phyloP scores from a whole-genome alignment of 2,113 vertebrate species.

The Elgaria multicarinata region DNA sequence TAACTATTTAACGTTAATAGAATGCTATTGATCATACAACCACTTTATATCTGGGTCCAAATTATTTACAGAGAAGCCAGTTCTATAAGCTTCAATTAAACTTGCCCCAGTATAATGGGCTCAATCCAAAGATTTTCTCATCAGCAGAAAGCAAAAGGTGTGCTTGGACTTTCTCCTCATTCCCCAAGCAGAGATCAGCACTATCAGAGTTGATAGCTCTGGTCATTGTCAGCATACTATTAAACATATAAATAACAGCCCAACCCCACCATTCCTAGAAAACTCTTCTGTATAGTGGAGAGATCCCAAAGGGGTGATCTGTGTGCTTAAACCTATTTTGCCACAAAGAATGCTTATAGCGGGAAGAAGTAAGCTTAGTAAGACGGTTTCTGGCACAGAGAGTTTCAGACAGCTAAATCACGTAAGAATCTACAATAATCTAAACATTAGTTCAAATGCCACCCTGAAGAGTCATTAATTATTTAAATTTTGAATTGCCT shows the following conservation, averaged over 20 bases:
- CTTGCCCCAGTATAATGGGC: background rate
- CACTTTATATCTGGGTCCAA: background rate
- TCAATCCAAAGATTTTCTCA: background rate
- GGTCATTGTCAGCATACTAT: background rate
- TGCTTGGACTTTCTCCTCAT: background rate
- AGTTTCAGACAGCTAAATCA: background rate
- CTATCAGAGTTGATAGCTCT: background rate
- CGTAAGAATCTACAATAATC: background rate
- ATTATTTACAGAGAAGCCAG: background rate
- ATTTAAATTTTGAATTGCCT: slow-evolving; percentile 17
- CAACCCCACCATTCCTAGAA: background rate
- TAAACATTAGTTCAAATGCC: slow-evolving; percentile 7
- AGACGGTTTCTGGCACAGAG: background rate
- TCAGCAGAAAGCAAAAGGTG: background rate
- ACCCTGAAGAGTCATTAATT: background rate
- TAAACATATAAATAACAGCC: background rate
- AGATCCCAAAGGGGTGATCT: background rate
- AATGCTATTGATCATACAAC: background rate
- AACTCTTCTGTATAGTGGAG: too few relatives aligned
- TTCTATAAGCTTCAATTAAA: background rate
- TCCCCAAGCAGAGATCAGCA: background rate
- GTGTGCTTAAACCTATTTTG: background rate
- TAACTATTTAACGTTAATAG: background rate
- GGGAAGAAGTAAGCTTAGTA: background rate
- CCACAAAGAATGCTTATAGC: background rate